Evolutionary conservation across 2,797 vertebrate species (phyloP).

Genomic region (Danionella dracula): DNA sequence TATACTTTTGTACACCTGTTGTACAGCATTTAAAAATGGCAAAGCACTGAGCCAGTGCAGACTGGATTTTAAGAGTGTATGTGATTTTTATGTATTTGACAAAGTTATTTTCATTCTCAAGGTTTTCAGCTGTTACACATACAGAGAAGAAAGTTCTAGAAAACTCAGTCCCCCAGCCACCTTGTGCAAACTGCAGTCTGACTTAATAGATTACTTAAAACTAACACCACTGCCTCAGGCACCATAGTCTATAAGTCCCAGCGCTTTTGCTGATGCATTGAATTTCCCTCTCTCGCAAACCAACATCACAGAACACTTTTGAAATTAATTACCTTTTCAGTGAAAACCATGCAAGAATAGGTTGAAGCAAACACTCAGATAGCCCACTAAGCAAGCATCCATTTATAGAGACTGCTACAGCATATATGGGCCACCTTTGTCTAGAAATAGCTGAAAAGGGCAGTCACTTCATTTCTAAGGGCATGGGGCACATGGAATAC

Average conservation of each 20-base stretch:
- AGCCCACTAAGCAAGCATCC: neutral
- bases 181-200: slow-evolving; percentile 33
- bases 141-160: slow-evolving; percentile 24
- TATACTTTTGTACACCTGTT: too few relatives aligned
- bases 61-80: too few relatives aligned
- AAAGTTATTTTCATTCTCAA: slow-evolving; percentile 19
- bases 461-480: neutral
- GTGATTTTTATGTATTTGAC: neutral
- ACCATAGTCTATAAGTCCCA: neutral
- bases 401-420: slow-evolving; percentile 14
- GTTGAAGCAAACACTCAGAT: neutral
- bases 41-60: too few relatives aligned
- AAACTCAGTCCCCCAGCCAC: slow-evolving; percentile 16
- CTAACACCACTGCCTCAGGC: neutral
- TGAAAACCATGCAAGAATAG: neutral
- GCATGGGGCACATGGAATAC: slow-evolving; percentile 13
- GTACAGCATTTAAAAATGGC: too few relatives aligned
- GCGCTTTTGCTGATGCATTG: slow-evolving; percentile 13
- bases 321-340: slow-evolving; percentile 14
- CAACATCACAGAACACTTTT: neutral
- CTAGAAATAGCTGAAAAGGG: slow-evolving; percentile 20
- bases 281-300: neutral
- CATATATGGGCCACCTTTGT: neutral
- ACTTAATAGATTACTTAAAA: slow-evolving; percentile 33
- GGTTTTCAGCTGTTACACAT: slow-evolving; percentile 27